phyloP scores from a whole-genome alignment of 92 coral and sea anemone species.

The Epizoanthus scotinus region DNA sequence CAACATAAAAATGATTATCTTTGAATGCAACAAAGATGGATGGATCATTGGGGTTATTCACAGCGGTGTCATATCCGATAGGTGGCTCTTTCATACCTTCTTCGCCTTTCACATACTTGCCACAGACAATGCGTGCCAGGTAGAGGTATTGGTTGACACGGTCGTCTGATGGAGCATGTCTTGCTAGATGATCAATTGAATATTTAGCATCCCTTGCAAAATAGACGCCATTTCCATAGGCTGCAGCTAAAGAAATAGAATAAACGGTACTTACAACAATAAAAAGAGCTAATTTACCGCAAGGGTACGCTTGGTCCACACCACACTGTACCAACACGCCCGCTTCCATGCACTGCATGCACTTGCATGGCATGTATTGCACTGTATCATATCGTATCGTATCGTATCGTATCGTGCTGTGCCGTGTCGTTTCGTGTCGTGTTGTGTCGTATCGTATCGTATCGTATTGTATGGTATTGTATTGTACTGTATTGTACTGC shows the following conservation, averaged over 20 bases:
- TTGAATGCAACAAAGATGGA: constrained; percentile 29
- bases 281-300: too few species aligned
- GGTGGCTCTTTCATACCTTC: constrained; percentile 41
- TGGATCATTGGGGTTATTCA: constrained; percentile 31
- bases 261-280: not conserved
- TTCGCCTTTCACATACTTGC: constrained; percentile 21
- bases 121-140: constrained; percentile 35
- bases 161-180: constrained; percentile 11
- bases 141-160: constrained; percentile 30
- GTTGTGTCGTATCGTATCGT: too few species aligned
- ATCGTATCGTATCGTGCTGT: too few species aligned
- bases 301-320: too few species aligned
- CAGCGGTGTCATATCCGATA: constrained; percentile 14
- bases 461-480: too few species aligned
- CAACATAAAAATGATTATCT: constrained; percentile 29
- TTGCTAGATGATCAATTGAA: not conserved
- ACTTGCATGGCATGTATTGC: too few species aligned
- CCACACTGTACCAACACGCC: too few species aligned
- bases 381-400: too few species aligned
- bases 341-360: too few species aligned
- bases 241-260: constrained; percentile 16
- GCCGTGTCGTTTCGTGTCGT: too few species aligned
- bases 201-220: constrained; percentile 42
- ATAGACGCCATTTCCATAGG: constrained; percentile 45
- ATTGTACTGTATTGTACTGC: too few species aligned